A percentile compares a stretch with the other conserved stretches of the same genome.
These are phyloP conservation scores for Neoascia interrupta DNA, from an alignment of 2,888 invertebrate genomes.

Conservation along the genomic window DNA sequence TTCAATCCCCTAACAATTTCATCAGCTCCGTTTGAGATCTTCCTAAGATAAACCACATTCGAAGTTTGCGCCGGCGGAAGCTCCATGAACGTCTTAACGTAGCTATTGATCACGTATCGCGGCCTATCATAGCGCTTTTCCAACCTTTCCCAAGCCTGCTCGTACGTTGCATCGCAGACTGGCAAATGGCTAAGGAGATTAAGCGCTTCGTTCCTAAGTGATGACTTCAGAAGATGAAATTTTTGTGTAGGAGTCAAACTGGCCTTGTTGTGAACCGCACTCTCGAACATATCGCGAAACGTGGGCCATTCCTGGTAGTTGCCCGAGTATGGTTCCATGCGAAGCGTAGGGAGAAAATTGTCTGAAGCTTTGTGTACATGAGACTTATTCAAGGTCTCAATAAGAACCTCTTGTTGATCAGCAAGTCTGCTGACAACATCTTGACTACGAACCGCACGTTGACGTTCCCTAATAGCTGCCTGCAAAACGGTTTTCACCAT, in stretches of 20 bases:
- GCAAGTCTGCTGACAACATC: not conserved
- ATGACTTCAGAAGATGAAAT: not conserved
- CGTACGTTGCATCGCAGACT: too few species aligned
- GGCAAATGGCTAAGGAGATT: not conserved
- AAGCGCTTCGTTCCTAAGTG: not conserved
- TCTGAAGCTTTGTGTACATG: not conserved
- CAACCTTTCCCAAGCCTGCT: too few species aligned
- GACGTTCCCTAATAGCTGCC: not conserved
- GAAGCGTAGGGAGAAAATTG: not conserved
- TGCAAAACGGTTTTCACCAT: not conserved
- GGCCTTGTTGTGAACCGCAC: slow-evolving; percentile 1
- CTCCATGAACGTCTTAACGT: too few species aligned
- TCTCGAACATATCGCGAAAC: slow-evolving; percentile 15
- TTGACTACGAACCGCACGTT: not conserved
- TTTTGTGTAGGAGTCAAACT: too few species aligned
- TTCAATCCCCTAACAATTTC: too few species aligned
- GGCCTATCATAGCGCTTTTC: too few species aligned
- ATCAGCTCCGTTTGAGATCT: too few species aligned
- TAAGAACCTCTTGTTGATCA: not conserved
- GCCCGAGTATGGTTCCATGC: too few species aligned
- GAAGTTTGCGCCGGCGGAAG: too few species aligned
- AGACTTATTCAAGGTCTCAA: too few species aligned
- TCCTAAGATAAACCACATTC: too few species aligned
- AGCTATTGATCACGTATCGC: too few species aligned
- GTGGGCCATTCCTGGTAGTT: slow-evolving; percentile 20